Conservation (phyloP, 2,888 invertebrate genomes). For the Spicauda simplicius region DNA sequence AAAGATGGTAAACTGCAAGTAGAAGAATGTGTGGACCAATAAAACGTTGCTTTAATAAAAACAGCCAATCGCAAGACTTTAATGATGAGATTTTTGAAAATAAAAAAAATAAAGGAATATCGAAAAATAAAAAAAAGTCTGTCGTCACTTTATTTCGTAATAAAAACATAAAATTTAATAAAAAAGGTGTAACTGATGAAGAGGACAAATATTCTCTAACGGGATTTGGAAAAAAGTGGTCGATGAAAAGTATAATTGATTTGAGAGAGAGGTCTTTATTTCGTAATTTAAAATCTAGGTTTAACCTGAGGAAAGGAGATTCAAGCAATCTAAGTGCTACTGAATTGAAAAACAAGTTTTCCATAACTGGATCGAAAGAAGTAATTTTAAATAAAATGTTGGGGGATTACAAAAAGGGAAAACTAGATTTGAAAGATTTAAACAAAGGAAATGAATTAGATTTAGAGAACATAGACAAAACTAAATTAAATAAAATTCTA, state of each 20-base stretch:
- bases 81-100: too few species aligned
- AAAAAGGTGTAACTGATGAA: constrained; percentile 33
- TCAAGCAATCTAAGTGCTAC: constrained; percentile 45
- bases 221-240: constrained; percentile 3
- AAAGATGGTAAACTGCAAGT: too few species aligned
- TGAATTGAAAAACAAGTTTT: constrained; percentile 45
- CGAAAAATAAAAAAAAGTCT: constrained; percentile 20
- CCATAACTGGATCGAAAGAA: constrained; percentile 47
- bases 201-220: constrained; percentile 37
- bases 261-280: constrained; percentile 16
- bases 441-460: constrained; percentile 17
- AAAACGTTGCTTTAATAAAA: too few species aligned
- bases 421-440: constrained; percentile 4
- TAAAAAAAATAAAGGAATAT: neutral
- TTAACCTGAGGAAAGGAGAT: constrained; percentile 27
- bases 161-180: constrained; percentile 36
- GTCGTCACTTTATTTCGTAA: constrained; percentile 48
- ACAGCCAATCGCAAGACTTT: too few species aligned
- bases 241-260: constrained; percentile 5
- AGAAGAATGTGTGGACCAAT: too few species aligned
- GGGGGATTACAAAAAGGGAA: constrained; percentile 46
- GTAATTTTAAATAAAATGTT: constrained; percentile 50
- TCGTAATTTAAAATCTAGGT: constrained; percentile 2
- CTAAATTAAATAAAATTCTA: constrained; percentile 9
- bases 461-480: constrained; percentile 7